These are phyloP conservation scores for Pachyramphus minor DNA, from an alignment of 2,113 vertebrate species.

Conservation along the genomic window DNA sequence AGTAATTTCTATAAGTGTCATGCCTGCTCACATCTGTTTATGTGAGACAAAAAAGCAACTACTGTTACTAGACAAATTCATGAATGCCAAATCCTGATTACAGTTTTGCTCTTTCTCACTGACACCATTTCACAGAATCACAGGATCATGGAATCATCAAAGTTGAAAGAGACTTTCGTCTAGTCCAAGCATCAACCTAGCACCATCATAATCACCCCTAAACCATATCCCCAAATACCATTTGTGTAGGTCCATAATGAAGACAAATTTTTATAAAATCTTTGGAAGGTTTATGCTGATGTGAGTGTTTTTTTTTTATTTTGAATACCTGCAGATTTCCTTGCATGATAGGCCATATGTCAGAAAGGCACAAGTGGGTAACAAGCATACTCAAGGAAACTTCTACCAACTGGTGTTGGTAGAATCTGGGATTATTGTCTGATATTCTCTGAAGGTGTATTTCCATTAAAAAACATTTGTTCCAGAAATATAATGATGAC, in stretches of 20 bases:
- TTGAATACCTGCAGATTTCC: neutral
- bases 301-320: neutral
- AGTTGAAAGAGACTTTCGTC: neutral
- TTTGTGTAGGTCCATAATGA: neutral
- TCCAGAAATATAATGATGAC: neutral
- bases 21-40: neutral
- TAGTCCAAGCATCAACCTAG: neutral
- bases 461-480: neutral
- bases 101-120: neutral
- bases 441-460: neutral
- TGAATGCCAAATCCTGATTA: neutral
- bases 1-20: neutral
- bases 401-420: neutral
- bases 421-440: neutral
- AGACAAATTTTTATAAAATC: neutral
- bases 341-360: neutral
- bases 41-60: neutral
- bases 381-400: neutral
- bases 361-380: neutral
- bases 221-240: neutral
- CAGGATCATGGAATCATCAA: neutral
- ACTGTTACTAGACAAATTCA: neutral
- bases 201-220: neutral
- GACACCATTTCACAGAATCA: neutral
- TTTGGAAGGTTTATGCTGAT: neutral